These are phyloP conservation scores for Gymnothorax javanicus DNA, from an alignment of 2,797 vertebrate species.

Conservation along the genomic window DNA sequence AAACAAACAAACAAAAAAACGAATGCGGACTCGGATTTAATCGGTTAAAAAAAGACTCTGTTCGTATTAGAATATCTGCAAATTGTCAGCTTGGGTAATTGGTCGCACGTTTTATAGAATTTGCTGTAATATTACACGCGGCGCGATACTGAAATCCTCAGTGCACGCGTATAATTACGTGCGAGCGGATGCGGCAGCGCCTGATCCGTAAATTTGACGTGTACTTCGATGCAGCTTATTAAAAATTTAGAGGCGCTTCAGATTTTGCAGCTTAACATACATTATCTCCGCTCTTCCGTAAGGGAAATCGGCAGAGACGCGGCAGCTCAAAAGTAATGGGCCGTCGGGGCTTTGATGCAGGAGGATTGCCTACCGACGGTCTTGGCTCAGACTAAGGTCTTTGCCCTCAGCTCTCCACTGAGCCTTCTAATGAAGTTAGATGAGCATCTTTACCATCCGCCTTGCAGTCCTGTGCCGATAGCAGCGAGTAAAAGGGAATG, in stretches of 20 bases:
- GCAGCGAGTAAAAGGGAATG: neutral
- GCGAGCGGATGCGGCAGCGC: neutral
- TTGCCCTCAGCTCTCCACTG: conserved; percentile 3
- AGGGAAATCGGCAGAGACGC: neutral
- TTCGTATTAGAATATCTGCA: neutral
- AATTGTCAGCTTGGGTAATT: neutral
- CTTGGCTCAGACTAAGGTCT: neutral
- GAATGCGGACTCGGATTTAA: neutral
- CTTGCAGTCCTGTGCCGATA: neutral
- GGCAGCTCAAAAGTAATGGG: neutral
- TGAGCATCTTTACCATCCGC: neutral
- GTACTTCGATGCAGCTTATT: neutral
- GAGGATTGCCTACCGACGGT: neutral
- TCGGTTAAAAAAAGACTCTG: neutral
- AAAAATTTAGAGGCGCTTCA: neutral
- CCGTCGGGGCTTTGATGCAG: neutral
- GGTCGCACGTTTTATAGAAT: neutral
- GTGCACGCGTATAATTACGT: neutral
- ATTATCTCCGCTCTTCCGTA: neutral
- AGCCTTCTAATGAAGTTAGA: conserved; percentile 16
- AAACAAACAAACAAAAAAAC: neutral
- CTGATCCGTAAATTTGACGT: neutral
- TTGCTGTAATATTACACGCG: neutral
- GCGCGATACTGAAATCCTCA: neutral
- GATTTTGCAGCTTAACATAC: neutral